Evolutionary conservation across 92 coral and sea anemone species (phyloP), one percentile per base, ranked within the genome.

Genomic region (Meandrina meandrites): DNA sequence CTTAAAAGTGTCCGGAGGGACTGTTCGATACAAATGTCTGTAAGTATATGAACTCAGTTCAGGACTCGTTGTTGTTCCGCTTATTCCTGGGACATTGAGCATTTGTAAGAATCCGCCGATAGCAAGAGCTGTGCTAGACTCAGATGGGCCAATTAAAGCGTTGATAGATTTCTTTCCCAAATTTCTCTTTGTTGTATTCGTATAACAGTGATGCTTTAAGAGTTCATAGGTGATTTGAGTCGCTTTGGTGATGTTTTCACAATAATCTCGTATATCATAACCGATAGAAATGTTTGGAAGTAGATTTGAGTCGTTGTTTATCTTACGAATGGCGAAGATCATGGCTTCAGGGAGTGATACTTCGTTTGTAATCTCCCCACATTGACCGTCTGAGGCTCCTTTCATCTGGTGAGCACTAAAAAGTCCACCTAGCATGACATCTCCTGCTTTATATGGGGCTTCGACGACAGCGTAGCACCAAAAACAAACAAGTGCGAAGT

Each of bases 221-320:
- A 79, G 64, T 22, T 79, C 69, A 34, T 54, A 54, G 31, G 83
- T 22, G 30, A 60, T 79, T 58, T 35, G 40, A 31, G 32, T 35
- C 3, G 83, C 71, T 22, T 42, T 14, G 1, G 45, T 32, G 14
- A 54, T 60, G 17, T 32, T 79, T 27, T 32, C 69, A 19, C 70
- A 56, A 32, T 79, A 79, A 34, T 79, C 45, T 16, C 83, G 35
- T 19, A 79, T 79, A 18, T 79, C 71, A 12, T 79, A 54, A 0
- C 98, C 98, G 2, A 96, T 92, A 0, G 94, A 92, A 14, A 96
- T 80, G 67, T 96, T 96, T 50, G 94, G 93, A 37, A 96, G 73
- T 37, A 96, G 36, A 16, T 74, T 73, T 11, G 72, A 22, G 78
- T 96, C 81, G 31, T 89, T 92, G 86, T 96, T 96, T 21, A 96